A percentile compares a stretch with the other conserved stretches of the same genome.
phyloP scores from a whole-genome alignment of 2,113 vertebrate genomes.

The Trematocara stigmaticum region DNA sequence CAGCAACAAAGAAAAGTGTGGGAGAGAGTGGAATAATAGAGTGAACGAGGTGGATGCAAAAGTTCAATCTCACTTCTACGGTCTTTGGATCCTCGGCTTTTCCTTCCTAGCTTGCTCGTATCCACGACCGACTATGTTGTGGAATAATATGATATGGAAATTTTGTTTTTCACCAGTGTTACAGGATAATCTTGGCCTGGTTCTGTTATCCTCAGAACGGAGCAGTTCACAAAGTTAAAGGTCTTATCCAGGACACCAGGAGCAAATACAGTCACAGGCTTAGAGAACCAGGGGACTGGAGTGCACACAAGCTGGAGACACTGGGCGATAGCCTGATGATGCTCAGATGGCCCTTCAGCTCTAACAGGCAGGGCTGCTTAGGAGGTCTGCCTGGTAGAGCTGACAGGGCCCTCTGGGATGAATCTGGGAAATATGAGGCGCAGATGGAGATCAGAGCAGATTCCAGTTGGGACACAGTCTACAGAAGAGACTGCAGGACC shows the following conservation, averaged over 20 bases:
- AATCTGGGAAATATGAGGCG: background rate
- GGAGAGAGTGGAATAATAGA: background rate
- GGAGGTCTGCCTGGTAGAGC: background rate
- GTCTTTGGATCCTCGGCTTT: background rate
- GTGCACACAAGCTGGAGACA: background rate
- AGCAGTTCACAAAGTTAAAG: background rate
- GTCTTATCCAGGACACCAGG: background rate
- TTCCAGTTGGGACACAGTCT: background rate
- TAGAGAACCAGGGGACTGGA: background rate
- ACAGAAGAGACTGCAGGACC: background rate
- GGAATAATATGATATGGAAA: background rate
- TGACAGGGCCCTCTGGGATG: background rate
- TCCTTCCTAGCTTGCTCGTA: background rate
- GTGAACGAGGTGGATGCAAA: background rate
- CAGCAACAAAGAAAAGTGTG: slow-evolving; percentile 3
- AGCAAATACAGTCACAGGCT: background rate
- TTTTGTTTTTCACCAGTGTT: background rate
- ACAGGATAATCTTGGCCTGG: background rate
- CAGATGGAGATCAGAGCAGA: background rate
- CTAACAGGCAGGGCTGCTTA: background rate
- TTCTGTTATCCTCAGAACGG: background rate
- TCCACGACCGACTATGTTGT: background rate
- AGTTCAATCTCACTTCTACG: background rate
- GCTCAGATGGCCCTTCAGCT: background rate
- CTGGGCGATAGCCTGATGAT: background rate